These are phyloP conservation scores for Pegea sp. DNA, from an alignment of 23 tunicate species.

Conservation along the genomic window DNA sequence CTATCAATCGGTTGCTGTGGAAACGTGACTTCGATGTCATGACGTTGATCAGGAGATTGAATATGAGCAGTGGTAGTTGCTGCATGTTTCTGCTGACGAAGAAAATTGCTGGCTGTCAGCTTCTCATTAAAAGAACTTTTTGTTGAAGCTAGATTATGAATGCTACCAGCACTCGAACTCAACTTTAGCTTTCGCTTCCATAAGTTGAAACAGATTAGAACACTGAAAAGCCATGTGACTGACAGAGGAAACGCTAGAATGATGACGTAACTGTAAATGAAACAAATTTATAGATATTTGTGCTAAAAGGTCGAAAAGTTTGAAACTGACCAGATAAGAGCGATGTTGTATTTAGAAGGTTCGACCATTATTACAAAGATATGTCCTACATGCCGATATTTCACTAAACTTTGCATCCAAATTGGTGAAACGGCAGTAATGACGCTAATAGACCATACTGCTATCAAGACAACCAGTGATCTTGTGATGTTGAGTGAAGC, in stretches of 20 bases:
- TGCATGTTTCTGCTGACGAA: not conserved
- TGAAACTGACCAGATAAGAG: conserved; percentile 31
- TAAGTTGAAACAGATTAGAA: conserved; percentile 36
- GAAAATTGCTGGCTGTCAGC: not conserved
- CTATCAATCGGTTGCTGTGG: not conserved
- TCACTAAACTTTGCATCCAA: not conserved
- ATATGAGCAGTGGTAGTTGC: not conserved
- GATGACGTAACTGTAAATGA: conserved; percentile 38
- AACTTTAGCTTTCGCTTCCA: conserved; percentile 37
- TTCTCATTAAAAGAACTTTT: not conserved
- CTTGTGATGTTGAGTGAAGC: conserved; percentile 7
- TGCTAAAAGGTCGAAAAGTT: too few species aligned
- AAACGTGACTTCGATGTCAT: not conserved
- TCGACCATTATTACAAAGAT: conserved; percentile 24
- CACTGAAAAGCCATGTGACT: conserved; percentile 63
- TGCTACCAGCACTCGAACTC: not conserved
- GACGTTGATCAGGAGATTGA: not conserved
- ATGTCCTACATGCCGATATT: conserved; percentile 41
- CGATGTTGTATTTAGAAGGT: not conserved
- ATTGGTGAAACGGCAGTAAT: conserved; percentile 18
- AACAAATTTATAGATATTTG: too few species aligned
- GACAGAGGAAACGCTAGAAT: conserved; percentile 41
- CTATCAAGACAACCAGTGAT: conserved; percentile 23
- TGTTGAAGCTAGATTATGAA: too few species aligned
- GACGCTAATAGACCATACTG: conserved; percentile 36